These are phyloP conservation scores for Fragariocoptes setiger DNA, from an alignment of 1,140 invertebrate species.

Conservation along the genomic window DNA sequence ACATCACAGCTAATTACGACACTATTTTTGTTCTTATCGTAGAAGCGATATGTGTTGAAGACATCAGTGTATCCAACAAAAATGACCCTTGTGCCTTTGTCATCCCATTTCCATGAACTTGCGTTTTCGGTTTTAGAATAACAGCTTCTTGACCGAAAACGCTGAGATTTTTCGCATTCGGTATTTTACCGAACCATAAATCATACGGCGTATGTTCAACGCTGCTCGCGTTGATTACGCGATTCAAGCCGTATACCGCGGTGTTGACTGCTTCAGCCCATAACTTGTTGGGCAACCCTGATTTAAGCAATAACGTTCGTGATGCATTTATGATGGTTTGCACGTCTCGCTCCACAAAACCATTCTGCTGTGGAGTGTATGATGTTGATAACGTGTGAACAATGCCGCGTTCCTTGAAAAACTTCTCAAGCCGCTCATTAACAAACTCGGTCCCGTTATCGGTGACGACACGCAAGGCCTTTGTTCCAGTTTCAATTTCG, in stretches of 20 bases:
- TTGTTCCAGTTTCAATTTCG: background rate
- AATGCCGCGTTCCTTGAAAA: slow-evolving; percentile 3
- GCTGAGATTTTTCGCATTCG: slow-evolving; percentile 4
- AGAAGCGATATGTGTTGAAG: background rate
- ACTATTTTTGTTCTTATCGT: background rate
- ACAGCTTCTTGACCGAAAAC: slow-evolving; percentile 6
- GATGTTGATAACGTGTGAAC: slow-evolving; percentile 6
- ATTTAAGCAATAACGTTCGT: background rate
- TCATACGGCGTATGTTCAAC: slow-evolving; percentile 9
- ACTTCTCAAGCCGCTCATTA: slow-evolving; percentile 2
- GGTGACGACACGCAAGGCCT: slow-evolving; percentile 2
- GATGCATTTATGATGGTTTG: slow-evolving; percentile 2
- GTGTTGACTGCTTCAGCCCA: slow-evolving; percentile 3
- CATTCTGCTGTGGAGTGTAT: slow-evolving; percentile 8
- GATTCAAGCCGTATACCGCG: slow-evolving; percentile 1
- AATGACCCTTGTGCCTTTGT: slow-evolving; percentile 1
- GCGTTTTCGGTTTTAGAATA: background rate
- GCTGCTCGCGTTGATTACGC: background rate
- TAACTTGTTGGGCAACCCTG: background rate
- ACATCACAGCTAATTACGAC: background rate
- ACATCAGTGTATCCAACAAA: slow-evolving; percentile 6
- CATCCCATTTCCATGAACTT: slow-evolving; percentile 6
- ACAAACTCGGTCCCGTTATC: slow-evolving; percentile 8
- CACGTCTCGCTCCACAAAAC: background rate
- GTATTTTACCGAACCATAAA: slow-evolving; percentile 4